Evolutionary conservation across 1,140 invertebrate species (phyloP).

Genomic region (Maconellicoccus hirsutus): DNA sequence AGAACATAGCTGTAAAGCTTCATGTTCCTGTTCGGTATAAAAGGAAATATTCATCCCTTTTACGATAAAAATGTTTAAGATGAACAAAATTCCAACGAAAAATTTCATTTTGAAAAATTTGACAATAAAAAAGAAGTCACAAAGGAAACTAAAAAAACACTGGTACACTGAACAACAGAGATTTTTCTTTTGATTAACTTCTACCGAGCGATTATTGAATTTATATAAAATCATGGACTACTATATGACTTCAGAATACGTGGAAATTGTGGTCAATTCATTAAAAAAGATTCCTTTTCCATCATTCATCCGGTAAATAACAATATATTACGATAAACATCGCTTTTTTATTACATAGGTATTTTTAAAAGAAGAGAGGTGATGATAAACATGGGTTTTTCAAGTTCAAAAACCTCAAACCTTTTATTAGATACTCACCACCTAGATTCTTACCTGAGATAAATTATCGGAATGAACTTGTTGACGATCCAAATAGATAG

Average conservation of each 20-base stretch:
- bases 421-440: too few relatives aligned
- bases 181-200: too few relatives aligned
- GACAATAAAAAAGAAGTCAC: neutral
- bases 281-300: neutral
- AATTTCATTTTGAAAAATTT: neutral
- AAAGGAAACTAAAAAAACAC: too few relatives aligned
- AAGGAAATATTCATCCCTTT: neutral
- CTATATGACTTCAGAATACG: neutral
- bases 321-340: too few relatives aligned
- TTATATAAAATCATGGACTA: neutral
- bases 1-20: neutral
- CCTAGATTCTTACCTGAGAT: too few relatives aligned
- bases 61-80: neutral
- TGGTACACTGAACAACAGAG: too few relatives aligned
- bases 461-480: too few relatives aligned
- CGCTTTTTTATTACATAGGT: too few relatives aligned
- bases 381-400: too few relatives aligned
- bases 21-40: neutral
- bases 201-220: neutral
- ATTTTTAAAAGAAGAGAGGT: too few relatives aligned
- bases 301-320: neutral
- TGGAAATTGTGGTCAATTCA: neutral
- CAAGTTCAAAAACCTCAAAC: neutral
- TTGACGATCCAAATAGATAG: too few relatives aligned
- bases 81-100: neutral